Percentiles rank a stretch among this genome's conserved stretches.
These are phyloP conservation scores for Notothenia coriiceps DNA, from an alignment of 2,113 vertebrate species.

Conservation along the genomic window DNA sequence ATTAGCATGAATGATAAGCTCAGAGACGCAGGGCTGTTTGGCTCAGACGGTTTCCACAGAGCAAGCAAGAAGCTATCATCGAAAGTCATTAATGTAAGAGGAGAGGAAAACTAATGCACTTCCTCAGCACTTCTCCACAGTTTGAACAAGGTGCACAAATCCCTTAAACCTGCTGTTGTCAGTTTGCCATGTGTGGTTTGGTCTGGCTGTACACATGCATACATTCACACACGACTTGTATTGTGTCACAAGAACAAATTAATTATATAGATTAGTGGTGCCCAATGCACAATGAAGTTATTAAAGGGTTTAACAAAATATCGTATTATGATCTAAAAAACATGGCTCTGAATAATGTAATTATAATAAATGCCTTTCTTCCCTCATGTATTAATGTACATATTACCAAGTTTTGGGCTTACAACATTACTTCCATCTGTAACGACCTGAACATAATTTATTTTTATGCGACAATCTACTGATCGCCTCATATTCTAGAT, in stretches of 20 bases:
- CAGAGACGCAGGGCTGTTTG: conserved; percentile 37
- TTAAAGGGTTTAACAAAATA: not conserved
- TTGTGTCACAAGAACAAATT: not conserved
- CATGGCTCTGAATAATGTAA: not conserved
- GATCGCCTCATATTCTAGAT: not conserved
- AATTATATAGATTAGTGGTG: not conserved
- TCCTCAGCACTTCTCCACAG: not conserved
- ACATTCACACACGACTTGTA: not conserved
- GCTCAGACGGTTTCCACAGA: conserved; percentile 16
- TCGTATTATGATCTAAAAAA: not conserved
- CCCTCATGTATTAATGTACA: not conserved
- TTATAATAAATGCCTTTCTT: not conserved
- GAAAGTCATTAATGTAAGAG: conserved; percentile 22
- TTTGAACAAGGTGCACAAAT: conserved; percentile 25
- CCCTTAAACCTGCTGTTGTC: conserved; percentile 27
- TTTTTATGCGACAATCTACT: not conserved
- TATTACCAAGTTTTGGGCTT: not conserved
- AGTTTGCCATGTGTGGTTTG: conserved; percentile 11
- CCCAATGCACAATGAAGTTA: not conserved
- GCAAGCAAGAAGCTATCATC: conserved; percentile 4
- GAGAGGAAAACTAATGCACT: conserved; percentile 1
- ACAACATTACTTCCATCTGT: not conserved
- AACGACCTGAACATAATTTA: not conserved
- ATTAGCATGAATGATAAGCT: conserved; percentile 56
- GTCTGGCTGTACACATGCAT: not conserved